phyloP scores from a whole-genome alignment of 1,140 invertebrate genomes.

The Chironomus tepperi region DNA sequence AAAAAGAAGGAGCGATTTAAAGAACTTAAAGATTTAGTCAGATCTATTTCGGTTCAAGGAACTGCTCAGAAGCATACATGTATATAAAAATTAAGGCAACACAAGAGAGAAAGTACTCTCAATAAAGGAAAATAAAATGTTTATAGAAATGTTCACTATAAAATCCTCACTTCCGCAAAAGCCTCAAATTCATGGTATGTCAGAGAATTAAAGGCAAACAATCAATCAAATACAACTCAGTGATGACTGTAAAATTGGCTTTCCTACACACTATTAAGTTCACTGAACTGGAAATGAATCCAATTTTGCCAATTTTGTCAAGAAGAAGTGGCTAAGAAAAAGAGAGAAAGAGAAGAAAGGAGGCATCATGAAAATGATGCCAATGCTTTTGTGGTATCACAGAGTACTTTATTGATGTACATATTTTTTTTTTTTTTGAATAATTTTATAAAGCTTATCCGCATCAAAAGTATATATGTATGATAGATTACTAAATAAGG shows the following conservation, averaged over 20 bases:
- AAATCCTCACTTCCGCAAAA: not conserved
- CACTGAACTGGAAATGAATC: conserved; percentile 22
- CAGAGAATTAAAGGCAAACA: conserved; percentile 18
- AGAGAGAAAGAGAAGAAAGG: no score
- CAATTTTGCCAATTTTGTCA: conserved; percentile 21
- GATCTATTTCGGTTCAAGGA: no score
- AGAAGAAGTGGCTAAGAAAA: no score
- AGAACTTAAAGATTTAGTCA: no score
- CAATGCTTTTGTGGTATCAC: not conserved
- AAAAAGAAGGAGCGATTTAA: no score
- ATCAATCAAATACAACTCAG: conserved; percentile 19
- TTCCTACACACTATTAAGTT: conserved; percentile 5
- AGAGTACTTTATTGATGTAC: not conserved
- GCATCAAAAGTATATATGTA: not conserved
- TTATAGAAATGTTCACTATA: no score
- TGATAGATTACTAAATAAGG: not conserved
- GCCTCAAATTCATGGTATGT: conserved; percentile 19
- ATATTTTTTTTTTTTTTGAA: not conserved
- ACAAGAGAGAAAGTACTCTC: no score
- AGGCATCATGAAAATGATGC: not conserved
- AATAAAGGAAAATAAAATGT: no score
- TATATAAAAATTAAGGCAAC: no score
- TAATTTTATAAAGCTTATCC: not conserved
- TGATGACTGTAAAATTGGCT: conserved; percentile 20
- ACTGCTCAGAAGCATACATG: no score